Base-by-base conservation (phyloP, 2,113 vertebrate species). In the Antennarius striatus region DNA sequence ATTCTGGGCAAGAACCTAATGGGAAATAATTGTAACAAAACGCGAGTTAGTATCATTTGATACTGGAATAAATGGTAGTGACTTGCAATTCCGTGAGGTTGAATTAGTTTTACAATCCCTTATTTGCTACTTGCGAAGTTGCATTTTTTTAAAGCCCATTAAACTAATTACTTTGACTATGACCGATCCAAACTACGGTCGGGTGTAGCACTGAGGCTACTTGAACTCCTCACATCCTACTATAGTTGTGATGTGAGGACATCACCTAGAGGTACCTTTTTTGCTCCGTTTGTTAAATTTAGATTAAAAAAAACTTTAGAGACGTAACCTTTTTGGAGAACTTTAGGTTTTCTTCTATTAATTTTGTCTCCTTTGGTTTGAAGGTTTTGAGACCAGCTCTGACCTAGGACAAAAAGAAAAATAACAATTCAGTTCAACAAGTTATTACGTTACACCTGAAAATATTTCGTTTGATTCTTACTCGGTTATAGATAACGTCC, bases 1-100 rank as follows among this genome's bases (percentile, higher is more conserved):
- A 85, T 98, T 97, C 85, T 92, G 93, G 49, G 96, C 96, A 90
- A 99, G 95, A 87, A 96, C 92, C 98, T 99, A 92, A 89, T 89
- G 76, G 75, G 76, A 80, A 73, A 88, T 75, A 72, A 87, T 81
- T 77, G 66, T 72, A 78, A 84, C 49, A 83, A 86, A 86, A 82
- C 64, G 75, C 54, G 6, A 53, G 86, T 90, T 86, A 88, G 72
- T 64, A 76, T 86, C 68, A 65, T 79, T 84, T 73, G 76, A 86
- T 72, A 40, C 50, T 70, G 81, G 80, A 87, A 79, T 73, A 88
- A 83, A 89, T 88, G 83, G 80, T 88, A 77, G 85, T 77, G 84
- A 77, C 68, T 83, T 72, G 65, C 61, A 67, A 36, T 36, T 36
- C 32, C 84, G 75, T 78, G 69, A 71, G 81, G 71, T 73, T 84